Conservation (phyloP, 1,140 invertebrate genomes). For the Araneus ventricosus region DNA sequence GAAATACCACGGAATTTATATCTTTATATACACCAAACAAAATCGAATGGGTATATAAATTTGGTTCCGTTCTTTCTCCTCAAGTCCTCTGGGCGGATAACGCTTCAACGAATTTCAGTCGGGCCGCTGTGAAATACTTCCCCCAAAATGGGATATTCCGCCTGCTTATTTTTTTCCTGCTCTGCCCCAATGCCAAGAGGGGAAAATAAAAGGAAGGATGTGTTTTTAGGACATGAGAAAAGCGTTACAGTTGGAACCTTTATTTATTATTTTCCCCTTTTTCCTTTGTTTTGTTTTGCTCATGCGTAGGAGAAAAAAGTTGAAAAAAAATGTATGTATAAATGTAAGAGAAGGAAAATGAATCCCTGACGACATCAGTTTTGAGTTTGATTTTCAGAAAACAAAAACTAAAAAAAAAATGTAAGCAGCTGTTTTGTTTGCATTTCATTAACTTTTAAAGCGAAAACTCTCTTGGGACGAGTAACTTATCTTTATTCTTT, state of each 20-base stretch:
- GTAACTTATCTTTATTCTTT: neutral
- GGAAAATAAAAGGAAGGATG: conserved; percentile 32
- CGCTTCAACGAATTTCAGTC: neutral
- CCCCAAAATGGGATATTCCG: conserved; percentile 24
- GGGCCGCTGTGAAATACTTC: neutral
- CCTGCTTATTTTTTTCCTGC: conserved; percentile 13
- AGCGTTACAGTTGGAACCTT: conserved; percentile 4
- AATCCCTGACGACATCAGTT: neutral
- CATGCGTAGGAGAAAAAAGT: neutral
- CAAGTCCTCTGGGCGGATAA: conserved; percentile 11
- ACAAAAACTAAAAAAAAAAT: neutral
- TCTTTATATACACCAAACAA: conserved; percentile 31
- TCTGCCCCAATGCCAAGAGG: neutral
- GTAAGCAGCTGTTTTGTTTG: neutral
- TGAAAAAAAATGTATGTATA: neutral
- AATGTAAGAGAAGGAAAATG: neutral
- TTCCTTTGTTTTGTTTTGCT: neutral
- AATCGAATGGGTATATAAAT: conserved; percentile 37
- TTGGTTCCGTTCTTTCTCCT: conserved; percentile 6
- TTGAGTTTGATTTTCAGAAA: conserved; percentile 18
- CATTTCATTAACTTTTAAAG: conserved; percentile 38
- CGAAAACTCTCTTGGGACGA: neutral
- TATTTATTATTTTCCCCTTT: neutral
- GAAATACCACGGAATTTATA: conserved; percentile 30
- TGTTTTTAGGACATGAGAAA: conserved; percentile 21